Evolutionary conservation across 2,797 vertebrate genomes (phyloP).

Genomic region (Dallia pectoralis): DNA sequence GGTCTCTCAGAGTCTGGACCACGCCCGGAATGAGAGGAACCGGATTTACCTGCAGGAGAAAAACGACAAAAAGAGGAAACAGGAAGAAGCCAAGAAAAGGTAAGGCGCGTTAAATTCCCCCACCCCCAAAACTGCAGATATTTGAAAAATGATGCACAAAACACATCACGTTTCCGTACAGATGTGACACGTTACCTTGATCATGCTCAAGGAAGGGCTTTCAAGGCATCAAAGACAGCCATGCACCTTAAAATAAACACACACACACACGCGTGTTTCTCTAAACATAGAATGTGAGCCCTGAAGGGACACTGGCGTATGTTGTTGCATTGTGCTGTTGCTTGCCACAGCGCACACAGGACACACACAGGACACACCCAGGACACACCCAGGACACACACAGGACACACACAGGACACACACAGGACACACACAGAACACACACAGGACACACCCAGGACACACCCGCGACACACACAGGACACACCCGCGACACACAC

Average conservation of each 20-base stretch:
- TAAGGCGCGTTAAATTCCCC: conserved; percentile 53
- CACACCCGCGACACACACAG: no score
- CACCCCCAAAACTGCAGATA: not conserved
- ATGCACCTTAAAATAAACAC: not conserved
- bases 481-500: no score
- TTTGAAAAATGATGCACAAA: not conserved
- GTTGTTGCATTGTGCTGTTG: not conserved
- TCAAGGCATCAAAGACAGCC: conserved; percentile 1
- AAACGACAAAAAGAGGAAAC: conserved; percentile 94
- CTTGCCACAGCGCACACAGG: no score
- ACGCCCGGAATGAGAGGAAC: conserved; percentile 95
- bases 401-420: no score
- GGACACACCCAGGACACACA: no score
- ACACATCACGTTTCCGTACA: not conserved
- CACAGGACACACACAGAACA: no score
- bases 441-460: no score
- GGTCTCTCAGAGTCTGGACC: conserved; percentile 92
- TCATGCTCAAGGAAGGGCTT: not conserved
- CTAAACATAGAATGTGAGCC: not conserved
- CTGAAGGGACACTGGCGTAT: not conserved
- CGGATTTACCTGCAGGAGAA: conserved; percentile 93
- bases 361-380: no score
- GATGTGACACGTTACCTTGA: not conserved
- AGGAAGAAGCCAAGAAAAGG: conserved; percentile 98
- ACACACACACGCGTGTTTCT: not conserved